A percentile compares a stretch with the other conserved stretches of the same genome.
These are phyloP conservation scores for Irena cyanogastra DNA, from an alignment of 2,113 vertebrate genomes.

Conservation along the genomic window DNA sequence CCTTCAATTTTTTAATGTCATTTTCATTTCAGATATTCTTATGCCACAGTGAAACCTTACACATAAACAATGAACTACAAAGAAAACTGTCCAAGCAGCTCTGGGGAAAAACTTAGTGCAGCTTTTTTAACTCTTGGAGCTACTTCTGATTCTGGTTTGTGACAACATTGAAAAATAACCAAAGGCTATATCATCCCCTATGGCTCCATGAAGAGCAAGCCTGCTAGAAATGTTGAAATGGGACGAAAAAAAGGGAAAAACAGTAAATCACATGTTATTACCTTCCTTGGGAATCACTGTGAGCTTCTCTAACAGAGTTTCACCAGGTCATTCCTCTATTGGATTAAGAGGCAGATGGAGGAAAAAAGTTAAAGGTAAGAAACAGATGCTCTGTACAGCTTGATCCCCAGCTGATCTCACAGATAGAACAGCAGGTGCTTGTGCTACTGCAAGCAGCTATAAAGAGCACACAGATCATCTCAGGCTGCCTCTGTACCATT, in stretches of 20 bases:
- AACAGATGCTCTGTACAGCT: background rate
- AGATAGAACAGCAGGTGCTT: background rate
- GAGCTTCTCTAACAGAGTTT: background rate
- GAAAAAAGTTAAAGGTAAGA: background rate
- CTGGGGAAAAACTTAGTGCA: background rate
- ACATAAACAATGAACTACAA: background rate
- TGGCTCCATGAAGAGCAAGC: background rate
- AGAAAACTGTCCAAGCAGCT: background rate
- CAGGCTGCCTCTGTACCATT: background rate
- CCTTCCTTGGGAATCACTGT: background rate
- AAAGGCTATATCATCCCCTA: background rate
- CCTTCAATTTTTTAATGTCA: background rate
- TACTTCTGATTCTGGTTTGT: background rate
- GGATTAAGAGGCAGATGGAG: slow-evolving; percentile 12
- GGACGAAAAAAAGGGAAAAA: background rate
- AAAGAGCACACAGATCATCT: background rate
- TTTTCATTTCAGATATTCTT: background rate
- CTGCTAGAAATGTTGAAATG: background rate
- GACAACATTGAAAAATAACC: background rate
- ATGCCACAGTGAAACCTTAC: background rate
- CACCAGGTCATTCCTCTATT: background rate
- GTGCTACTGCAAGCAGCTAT: background rate
- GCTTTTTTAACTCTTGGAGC: background rate
- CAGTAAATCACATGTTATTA: background rate
- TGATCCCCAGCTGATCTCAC: background rate